These are phyloP conservation scores for Cecidostiba fungosa DNA, from an alignment of 2,888 invertebrate genomes.

Conservation along the genomic window DNA sequence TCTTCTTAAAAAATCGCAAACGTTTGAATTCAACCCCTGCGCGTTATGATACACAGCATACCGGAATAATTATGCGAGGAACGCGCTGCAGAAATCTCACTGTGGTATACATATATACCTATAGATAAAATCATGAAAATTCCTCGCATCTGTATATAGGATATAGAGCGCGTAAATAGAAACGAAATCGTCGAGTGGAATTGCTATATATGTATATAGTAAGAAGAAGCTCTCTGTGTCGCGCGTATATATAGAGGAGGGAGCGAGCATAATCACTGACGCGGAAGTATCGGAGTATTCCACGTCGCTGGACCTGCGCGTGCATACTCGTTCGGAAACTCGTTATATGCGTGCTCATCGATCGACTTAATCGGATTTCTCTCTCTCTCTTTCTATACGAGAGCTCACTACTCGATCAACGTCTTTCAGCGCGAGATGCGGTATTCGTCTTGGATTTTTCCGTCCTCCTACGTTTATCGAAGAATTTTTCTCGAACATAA, in stretches of 20 bases:
- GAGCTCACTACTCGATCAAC: constrained; percentile 4
- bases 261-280: constrained; percentile 56
- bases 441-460: background rate
- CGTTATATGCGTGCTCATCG: constrained; percentile 59
- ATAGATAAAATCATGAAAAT: background rate
- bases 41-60: no score
- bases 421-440: background rate
- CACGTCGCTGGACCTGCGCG: constrained; percentile 61
- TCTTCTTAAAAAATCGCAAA: no score
- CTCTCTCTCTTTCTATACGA: background rate
- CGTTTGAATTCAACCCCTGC: no score
- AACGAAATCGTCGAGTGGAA: background rate
- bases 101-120: no score
- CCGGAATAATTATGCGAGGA: no score
- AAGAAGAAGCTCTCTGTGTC: constrained; percentile 14
- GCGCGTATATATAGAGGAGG: background rate
- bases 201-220: background rate
- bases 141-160: background rate
- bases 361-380: constrained; percentile 39
- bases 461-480: background rate
- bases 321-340: constrained; percentile 64
- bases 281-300: constrained; percentile 70
- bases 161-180: background rate
- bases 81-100: background rate
- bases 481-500: no score